Evolutionary conservation across 2,888 invertebrate genomes (phyloP).

Genomic region (Pinctada fucata): DNA sequence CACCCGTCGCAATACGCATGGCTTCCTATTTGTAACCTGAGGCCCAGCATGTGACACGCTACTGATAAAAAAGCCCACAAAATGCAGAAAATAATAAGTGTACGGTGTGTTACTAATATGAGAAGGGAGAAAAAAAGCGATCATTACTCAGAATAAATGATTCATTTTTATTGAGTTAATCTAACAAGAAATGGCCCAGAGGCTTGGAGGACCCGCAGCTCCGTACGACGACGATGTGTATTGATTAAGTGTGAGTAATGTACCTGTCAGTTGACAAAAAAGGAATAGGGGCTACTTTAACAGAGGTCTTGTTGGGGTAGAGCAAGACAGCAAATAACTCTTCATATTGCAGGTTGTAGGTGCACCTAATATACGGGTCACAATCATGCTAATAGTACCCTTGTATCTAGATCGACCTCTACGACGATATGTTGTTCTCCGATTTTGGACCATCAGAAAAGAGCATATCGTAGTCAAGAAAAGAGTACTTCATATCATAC

Average conservation of each 20-base stretch:
- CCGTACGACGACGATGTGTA: constrained; percentile 18
- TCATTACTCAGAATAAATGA: background rate
- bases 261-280: constrained; percentile 8
- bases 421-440: no score
- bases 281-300: background rate
- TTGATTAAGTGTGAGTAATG: constrained; percentile 25
- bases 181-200: constrained; percentile 14
- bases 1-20: background rate
- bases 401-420: no score
- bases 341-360: no score
- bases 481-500: no score
- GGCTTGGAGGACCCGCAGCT: constrained; percentile 2
- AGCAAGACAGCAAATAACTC: no score
- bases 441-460: no score
- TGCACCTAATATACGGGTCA: no score
- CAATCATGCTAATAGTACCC: no score
- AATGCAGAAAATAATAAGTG: constrained; percentile 7
- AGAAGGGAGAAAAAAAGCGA: background rate
- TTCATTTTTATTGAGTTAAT: constrained; percentile 18
- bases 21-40: constrained; percentile 16
- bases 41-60: constrained; percentile 12
- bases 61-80: constrained; percentile 8
- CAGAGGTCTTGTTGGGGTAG: no score
- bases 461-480: no score
- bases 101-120: background rate